Base-by-base conservation (phyloP, 2,797 vertebrate species). In the Pelobates cultripes region DNA sequence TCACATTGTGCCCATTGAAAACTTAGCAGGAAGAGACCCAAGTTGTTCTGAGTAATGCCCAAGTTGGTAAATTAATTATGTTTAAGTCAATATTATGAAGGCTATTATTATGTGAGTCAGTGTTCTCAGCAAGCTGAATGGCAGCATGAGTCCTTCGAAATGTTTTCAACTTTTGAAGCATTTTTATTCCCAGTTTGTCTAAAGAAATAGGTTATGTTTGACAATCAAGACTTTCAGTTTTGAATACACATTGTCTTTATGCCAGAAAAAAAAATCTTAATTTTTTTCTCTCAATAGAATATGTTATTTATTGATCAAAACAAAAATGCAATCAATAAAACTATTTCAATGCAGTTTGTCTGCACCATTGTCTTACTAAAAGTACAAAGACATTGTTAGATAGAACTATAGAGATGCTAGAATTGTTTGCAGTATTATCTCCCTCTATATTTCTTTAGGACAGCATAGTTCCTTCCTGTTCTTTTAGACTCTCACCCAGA, bases 21-120 rank as follows among this genome's bases (percentile, higher is more conserved):
- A 67, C 47, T 8, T 60, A 57, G 41, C 64, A 41, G 45, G 61
- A 80, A 57, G 47, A 73, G 45, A 45, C 47, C 61, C 70, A 44
- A 53, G 5, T 40, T 66, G 28, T 74, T 17, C 42, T 66, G 77
- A 67, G 64, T 57, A n/a, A 15, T 60, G 71, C 68, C 63, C 72
- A 47, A 12, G 72, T 60, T 12, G 60, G 72, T 61, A 80, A 75
- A 80, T 75, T 75, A 75, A 80, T 80, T 67, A 80, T 75, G 72
- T 75, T 75, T 69, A 80, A 72, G 79, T 80, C 79, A 80, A 80
- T 80, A 80, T 80, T 80, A 68, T 75, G 72, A 80, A 80, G 72
- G 64, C 72, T 80, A 41, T 75, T 80, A 80, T 69, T 72, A 72
- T n/a, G 72, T 68, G 51, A 80, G 57, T 80, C 71, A 44, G 71